Evolutionary conservation across 2,888 invertebrate genomes (phyloP), one percentile per base, ranked within the genome.

Genomic region (Pterobdella sp.): DNA sequence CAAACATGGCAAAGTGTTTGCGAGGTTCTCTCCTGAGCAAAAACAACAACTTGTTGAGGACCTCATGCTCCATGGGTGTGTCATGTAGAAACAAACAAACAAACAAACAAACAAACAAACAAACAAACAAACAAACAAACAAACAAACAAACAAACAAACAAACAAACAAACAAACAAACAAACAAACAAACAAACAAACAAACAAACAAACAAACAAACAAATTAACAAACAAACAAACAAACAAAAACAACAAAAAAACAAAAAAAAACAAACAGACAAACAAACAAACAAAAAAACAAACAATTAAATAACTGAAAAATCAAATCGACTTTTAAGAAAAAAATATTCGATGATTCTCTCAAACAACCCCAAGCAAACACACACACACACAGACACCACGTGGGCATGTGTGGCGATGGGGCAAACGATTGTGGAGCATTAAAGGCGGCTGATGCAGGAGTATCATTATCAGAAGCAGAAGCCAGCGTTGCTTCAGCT

Each of bases 351-450:
- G 14, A 49, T 49, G 52, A 22, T 18, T 22, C 22, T 14, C 22
- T 49, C 22, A 22, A 18, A 18, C 22, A 49, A 49, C 22, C 22
- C 14, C 14, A 18, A 18, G 18, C 26, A 22, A 14, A n/a, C n/a
- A n/a, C n/a, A n/a, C n/a, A n/a, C n/a, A n/a, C n/a, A 7, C n/a
- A 32, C 60, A 76, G 76, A 14, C 84, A 84, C 76, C 81, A 82
- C 69, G 83, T 93, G 88, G 92, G 90, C 0, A 94, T 94, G 94
- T 95, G 95, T 79, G 96, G 96, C 0, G 96, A 96, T 84, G 96
- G 96, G 1, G 95, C 96, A 0, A 96, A 96, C 84, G 96, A 96
- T 84, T 95, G 95, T 82, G 94, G 94, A 0, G 94, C 94, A 0
- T 84, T 94, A 0, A 91, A 94, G 79, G 92, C 92, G 0, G 94